Evolutionary conservation across 2,797 vertebrate species (phyloP).

Genomic region (Rhyacichthys aspro): DNA sequence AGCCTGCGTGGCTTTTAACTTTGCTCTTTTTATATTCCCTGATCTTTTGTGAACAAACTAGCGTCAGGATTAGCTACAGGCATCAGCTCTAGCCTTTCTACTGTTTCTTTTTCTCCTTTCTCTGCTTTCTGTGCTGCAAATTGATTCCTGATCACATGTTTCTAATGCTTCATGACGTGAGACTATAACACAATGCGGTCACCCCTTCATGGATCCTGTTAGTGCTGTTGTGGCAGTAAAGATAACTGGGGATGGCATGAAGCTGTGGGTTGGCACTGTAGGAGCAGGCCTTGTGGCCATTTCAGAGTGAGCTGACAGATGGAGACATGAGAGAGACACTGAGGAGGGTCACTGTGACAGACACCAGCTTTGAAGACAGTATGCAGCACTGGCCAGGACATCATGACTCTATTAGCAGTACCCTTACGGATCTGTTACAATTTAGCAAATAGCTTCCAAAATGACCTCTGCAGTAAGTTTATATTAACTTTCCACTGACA

Average conservation of each 20-base stretch:
- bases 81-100: conserved; percentile 47
- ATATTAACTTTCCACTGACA: conserved; percentile 44
- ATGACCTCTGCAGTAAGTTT: neutral
- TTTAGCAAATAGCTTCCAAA: conserved; percentile 2
- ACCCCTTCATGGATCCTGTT: conserved; percentile 46
- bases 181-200: conserved; percentile 27
- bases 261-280: conserved; percentile 36
- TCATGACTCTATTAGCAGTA: conserved; percentile 41
- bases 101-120: conserved; percentile 5
- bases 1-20: conserved; percentile 52
- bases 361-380: conserved; percentile 42
- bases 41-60: conserved; percentile 30
- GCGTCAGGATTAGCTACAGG: conserved; percentile 32
- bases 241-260: conserved; percentile 52
- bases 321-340: conserved; percentile 41
- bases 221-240: conserved; percentile 45
- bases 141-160: conserved; percentile 43
- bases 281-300: conserved; percentile 43
- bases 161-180: conserved; percentile 39
- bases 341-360: conserved; percentile 25
- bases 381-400: conserved; percentile 31
- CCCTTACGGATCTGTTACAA: conserved; percentile 7
- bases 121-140: conserved; percentile 34
- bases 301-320: conserved; percentile 47
- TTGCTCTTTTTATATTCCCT: conserved; percentile 17